Conservation (phyloP, 1,140 invertebrate species). For the Microplitis demolitor region DNA sequence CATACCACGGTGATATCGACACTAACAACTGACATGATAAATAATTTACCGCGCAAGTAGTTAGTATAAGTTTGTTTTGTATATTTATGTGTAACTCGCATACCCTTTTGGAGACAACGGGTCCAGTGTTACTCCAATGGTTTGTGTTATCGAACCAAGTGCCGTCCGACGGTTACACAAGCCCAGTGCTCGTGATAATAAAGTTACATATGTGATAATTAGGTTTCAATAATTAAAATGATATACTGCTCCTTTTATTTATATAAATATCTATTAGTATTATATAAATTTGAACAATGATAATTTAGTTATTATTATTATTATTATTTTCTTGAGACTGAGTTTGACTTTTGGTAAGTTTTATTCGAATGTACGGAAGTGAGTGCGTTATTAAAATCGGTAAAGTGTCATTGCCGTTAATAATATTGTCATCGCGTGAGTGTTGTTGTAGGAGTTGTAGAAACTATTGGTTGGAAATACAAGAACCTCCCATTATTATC, state of each 20-base stretch:
- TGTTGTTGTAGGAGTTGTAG: neutral
- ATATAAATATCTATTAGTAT: too few species aligned
- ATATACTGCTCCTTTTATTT: too few species aligned
- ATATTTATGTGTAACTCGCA: too few species aligned
- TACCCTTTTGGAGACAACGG: neutral
- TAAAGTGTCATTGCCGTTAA: neutral
- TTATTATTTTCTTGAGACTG: too few species aligned
- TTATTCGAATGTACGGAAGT: neutral
- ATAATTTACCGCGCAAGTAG: too few species aligned
- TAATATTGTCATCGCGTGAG: too few species aligned
- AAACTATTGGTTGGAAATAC: slow-evolving; percentile 12
- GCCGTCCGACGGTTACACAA: slow-evolving; percentile 15
- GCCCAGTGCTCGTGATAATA: neutral
- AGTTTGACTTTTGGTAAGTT: too few species aligned
- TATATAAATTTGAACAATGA: too few species aligned
- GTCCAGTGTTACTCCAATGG: neutral
- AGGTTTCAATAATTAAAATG: neutral
- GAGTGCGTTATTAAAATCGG: neutral
- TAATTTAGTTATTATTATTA: too few species aligned
- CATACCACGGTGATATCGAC: too few species aligned
- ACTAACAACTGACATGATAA: too few species aligned
- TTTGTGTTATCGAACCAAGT: neutral
- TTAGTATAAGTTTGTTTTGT: too few species aligned
- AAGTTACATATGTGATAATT: slow-evolving; percentile 1
- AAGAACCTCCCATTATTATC: slow-evolving; percentile 53